A percentile compares a stretch with the other conserved stretches of the same genome.
Conservation (phyloP, 2,113 vertebrate species). For the Sander vitreus region DNA sequence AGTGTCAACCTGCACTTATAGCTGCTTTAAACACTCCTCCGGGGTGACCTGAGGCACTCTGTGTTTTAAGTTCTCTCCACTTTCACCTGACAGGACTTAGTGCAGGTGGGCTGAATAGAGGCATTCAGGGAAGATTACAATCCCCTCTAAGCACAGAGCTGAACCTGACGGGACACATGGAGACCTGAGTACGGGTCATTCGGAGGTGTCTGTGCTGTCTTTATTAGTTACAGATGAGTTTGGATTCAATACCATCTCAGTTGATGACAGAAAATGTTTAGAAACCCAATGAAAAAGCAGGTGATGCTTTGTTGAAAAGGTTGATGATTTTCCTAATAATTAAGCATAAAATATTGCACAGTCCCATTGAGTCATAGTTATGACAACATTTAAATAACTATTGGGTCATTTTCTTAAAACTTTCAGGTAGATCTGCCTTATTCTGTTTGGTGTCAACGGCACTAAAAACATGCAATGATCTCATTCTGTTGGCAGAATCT, state of each 20-base stretch:
- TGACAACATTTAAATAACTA: not conserved
- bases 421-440: not conserved
- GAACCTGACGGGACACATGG: conserved; percentile 16
- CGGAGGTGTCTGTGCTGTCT: not conserved
- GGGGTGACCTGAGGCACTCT: conserved; percentile 54
- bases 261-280: not conserved
- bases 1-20: conserved; percentile 64
- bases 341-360: not conserved
- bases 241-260: not conserved
- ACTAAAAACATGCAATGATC: conserved; percentile 13
- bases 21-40: conserved; percentile 54
- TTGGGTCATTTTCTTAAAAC: not conserved
- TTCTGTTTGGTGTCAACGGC: not conserved
- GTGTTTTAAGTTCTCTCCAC: conserved; percentile 63
- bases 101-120: conserved; percentile 59
- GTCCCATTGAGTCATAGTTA: not conserved
- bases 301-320: not conserved
- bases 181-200: not conserved
- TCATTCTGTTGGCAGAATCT: not conserved
- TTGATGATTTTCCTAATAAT: conserved; percentile 1
- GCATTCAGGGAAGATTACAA: conserved; percentile 60
- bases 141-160: conserved; percentile 11
- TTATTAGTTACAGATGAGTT: not conserved
- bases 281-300: not conserved
- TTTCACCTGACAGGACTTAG: conserved; percentile 70